Percentiles rank a stretch among this genome's conserved stretches.
Evolutionary conservation across 2,797 vertebrate genomes (phyloP).

Genomic region (Sebastiscus tertius): DNA sequence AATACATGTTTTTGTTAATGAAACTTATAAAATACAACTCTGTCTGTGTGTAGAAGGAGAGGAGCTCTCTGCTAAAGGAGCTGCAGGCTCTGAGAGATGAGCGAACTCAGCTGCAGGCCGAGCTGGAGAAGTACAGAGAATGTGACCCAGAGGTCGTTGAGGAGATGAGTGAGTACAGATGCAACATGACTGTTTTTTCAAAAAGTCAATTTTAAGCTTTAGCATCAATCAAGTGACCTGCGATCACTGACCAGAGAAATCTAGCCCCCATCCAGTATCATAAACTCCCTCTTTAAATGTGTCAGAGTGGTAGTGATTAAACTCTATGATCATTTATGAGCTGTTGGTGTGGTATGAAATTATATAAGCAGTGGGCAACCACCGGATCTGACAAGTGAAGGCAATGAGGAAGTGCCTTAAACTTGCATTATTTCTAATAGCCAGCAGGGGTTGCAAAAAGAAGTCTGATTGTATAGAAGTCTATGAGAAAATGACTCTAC

Average conservation of each 20-base stretch:
- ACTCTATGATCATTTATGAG: background rate
- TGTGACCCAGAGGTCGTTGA: conserved; percentile 94
- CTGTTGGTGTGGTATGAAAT: background rate
- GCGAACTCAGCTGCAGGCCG: conserved; percentile 82
- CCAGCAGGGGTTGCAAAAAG: too few relatives aligned
- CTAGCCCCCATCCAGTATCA: background rate
- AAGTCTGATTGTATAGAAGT: too few relatives aligned
- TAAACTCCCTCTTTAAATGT: background rate
- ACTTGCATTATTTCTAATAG: too few relatives aligned
- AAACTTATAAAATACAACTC: background rate
- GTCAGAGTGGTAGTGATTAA: background rate
- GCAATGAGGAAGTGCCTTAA: too few relatives aligned
- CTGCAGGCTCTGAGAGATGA: conserved; percentile 84
- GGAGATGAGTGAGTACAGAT: conserved; percentile 91
- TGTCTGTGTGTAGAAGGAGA: conserved; percentile 82
- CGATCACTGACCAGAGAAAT: background rate
- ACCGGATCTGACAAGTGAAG: too few relatives aligned
- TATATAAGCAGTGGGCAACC: too few relatives aligned
- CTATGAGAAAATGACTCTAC: too few relatives aligned
- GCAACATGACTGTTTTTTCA: background rate
- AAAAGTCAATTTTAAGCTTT: background rate
- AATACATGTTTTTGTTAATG: background rate
- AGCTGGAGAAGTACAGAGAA: conserved; percentile 92
- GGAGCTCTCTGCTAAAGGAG: conserved; percentile 84
- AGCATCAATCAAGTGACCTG: background rate